Evolutionary conservation across 2,888 invertebrate species (phyloP).

Genomic region (Aleiodes alternator): DNA sequence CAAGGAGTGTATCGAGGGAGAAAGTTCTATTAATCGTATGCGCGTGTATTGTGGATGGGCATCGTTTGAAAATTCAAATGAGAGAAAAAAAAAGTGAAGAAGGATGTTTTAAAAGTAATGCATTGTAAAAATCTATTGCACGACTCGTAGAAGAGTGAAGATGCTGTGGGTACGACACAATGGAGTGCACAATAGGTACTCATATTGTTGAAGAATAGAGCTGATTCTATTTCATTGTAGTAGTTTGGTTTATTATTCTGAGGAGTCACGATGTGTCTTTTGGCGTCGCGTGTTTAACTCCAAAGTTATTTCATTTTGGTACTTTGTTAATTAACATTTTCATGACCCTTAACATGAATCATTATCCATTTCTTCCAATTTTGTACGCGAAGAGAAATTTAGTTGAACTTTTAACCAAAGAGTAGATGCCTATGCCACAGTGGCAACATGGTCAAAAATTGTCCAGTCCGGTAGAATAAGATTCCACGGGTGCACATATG

Average conservation of each 20-base stretch:
- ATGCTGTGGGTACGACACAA: conserved; percentile 44
- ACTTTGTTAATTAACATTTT: conserved; percentile 15
- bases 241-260: conserved; percentile 14
- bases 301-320: conserved; percentile 2
- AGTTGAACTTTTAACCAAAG: too few relatives aligned
- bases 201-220: conserved; percentile 31
- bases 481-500: too few relatives aligned
- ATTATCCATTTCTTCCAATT: too few relatives aligned
- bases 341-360: neutral
- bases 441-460: too few relatives aligned
- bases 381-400: too few relatives aligned
- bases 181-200: conserved; percentile 47
- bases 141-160: conserved; percentile 43
- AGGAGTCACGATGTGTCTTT: conserved; percentile 13
- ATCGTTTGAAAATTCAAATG: neutral
- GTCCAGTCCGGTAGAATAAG: too few relatives aligned
- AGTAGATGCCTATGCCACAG: too few relatives aligned
- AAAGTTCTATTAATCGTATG: conserved; percentile 61
- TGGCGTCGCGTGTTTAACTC: conserved; percentile 31
- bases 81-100: conserved; percentile 46
- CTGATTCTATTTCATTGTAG: conserved; percentile 27
- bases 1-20: conserved; percentile 55
- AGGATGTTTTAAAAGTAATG: conserved; percentile 24
- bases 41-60: conserved; percentile 55
- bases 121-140: conserved; percentile 21